A percentile compares a stretch with the other conserved stretches of the same genome.
Evolutionary conservation across 2,888 invertebrate species (phyloP).

Genomic region (Drosophila acutilabella): DNA sequence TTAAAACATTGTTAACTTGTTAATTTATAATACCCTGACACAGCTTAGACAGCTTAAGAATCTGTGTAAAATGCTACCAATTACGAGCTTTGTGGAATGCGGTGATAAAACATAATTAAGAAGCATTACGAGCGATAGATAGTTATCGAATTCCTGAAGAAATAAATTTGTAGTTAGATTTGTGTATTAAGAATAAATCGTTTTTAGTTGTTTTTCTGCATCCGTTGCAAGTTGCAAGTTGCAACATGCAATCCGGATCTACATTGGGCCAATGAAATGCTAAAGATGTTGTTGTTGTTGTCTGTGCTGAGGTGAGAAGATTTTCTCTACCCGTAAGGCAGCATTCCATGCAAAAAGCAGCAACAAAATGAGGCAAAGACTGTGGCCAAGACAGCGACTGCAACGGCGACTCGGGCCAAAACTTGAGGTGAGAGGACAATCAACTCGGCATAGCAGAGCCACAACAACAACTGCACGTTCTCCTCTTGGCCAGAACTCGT

Average conservation of each 20-base stretch:
- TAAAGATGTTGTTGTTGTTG: conserved; percentile 1
- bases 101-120: not conserved
- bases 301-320: conserved; percentile 73
- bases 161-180: conserved; percentile 21
- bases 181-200: conserved; percentile 42
- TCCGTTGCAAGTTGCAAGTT: conserved; percentile 20
- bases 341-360: conserved; percentile 70
- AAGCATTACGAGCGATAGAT: not conserved
- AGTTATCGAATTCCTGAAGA: conserved; percentile 24
- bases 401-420: conserved; percentile 52
- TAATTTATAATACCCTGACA: no score
- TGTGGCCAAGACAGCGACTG: conserved; percentile 35
- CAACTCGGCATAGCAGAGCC: conserved; percentile 64
- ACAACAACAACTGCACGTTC: conserved; percentile 43
- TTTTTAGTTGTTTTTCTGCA: conserved; percentile 17
- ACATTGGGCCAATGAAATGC: conserved; percentile 45
- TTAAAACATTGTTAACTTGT: no score
- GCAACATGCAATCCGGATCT: conserved; percentile 50
- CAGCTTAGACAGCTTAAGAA: no score
- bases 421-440: conserved; percentile 78
- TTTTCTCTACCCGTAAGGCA: conserved; percentile 79
- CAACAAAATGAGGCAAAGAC: conserved; percentile 19
- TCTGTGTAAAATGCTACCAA: not conserved
- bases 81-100: not conserved
- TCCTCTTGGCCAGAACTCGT: conserved; percentile 67